These are phyloP conservation scores for Apomyelois bistriatella DNA, from an alignment of 2,888 invertebrate genomes.

Conservation along the genomic window DNA sequence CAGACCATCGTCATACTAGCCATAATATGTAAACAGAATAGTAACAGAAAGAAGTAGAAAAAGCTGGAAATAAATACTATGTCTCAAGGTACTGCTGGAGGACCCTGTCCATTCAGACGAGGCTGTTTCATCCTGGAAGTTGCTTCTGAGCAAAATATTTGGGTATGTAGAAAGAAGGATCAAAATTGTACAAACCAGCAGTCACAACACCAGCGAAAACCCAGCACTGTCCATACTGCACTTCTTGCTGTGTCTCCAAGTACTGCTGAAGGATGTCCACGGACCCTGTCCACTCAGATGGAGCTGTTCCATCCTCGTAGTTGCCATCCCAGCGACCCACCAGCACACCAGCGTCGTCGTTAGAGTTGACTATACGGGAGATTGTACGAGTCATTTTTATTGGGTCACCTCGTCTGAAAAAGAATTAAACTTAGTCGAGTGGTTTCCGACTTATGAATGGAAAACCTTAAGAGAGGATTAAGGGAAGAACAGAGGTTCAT, in stretches of 20 bases:
- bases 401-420: constrained; percentile 83
- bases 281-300: constrained; percentile 90
- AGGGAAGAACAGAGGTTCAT: no score
- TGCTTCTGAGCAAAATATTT: no score
- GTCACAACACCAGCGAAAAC: constrained; percentile 91
- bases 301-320: constrained; percentile 87
- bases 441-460: no score
- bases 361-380: constrained; percentile 87
- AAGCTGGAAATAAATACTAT: no score
- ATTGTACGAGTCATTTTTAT: constrained; percentile 84
- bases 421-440: no score
- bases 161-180: background rate
- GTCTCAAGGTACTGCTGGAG: no score
- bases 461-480: no score
- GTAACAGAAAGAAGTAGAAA: no score
- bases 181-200: constrained; percentile 76
- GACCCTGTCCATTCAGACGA: no score
- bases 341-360: constrained; percentile 86
- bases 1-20: no score
- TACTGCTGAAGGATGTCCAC: constrained; percentile 88
- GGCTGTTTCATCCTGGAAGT: no score
- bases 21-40: no score
- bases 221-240: constrained; percentile 93
- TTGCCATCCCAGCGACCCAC: constrained; percentile 87
- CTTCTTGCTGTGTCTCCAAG: constrained; percentile 81